Percentiles rank a stretch among this genome's conserved stretches.
phyloP scores from a whole-genome alignment of 2,888 invertebrate species.

The Antitype chi region DNA sequence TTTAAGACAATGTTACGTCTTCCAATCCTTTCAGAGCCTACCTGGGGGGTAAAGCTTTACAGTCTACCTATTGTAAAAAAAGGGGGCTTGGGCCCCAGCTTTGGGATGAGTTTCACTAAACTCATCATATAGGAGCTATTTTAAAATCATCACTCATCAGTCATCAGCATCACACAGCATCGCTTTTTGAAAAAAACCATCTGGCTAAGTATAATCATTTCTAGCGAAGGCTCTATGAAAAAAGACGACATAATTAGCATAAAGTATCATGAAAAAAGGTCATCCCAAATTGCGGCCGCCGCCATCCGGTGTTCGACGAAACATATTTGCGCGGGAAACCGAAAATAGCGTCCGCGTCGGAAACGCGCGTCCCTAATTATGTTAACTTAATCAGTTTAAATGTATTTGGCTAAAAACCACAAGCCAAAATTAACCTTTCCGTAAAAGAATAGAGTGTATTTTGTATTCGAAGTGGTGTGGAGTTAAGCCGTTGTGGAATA shows the following conservation, averaged over 20 bases:
- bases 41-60: background rate
- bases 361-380: slow-evolving; percentile 84
- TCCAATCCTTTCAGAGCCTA: background rate
- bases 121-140: background rate
- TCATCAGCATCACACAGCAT: no score
- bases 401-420: slow-evolving; percentile 57
- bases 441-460: background rate
- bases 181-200: background rate
- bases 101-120: background rate
- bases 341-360: slow-evolving; percentile 82
- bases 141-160: no score
- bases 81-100: no score
- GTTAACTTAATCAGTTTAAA: slow-evolving; percentile 57
- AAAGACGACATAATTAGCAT: slow-evolving; percentile 54
- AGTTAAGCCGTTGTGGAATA: slow-evolving; percentile 65
- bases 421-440: slow-evolving; percentile 49
- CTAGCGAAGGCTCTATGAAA: slow-evolving; percentile 41
- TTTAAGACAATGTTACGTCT: background rate
- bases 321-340: slow-evolving; percentile 86
- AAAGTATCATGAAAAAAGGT: slow-evolving; percentile 63
- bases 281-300: slow-evolving; percentile 65
- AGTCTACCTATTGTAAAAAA: no score
- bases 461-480: slow-evolving; percentile 24
- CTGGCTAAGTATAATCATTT: slow-evolving; percentile 15
- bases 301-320: slow-evolving; percentile 77